Evolutionary conservation across 1,140 invertebrate species (phyloP).

Genomic region (Cotesia typhae): DNA sequence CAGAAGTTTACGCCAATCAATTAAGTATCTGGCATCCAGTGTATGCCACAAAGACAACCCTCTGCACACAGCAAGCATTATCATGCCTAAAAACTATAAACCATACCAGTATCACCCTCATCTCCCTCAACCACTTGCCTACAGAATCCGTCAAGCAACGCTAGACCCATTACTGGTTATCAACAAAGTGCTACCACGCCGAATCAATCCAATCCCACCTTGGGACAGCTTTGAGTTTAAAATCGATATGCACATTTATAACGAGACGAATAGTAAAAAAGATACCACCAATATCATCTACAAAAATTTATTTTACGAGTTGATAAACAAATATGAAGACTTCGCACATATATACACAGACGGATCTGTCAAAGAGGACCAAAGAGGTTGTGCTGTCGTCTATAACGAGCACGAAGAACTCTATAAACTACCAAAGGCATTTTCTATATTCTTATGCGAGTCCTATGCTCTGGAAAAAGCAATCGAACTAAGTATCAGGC

Average conservation of each 20-base stretch:
- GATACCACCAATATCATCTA: conserved; percentile 13
- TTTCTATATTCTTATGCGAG: conserved; percentile 31
- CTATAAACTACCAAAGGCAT: conserved; percentile 19
- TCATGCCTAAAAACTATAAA: background rate
- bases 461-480: conserved; percentile 18
- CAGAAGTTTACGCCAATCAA: background rate
- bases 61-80: background rate
- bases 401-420: conserved; percentile 9
- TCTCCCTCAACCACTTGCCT: conserved; percentile 19
- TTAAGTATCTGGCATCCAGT: background rate
- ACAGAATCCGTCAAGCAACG: conserved; percentile 1
- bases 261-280: conserved; percentile 9
- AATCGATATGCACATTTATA: conserved; percentile 24
- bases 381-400: conserved; percentile 26
- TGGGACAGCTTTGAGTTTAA: conserved; percentile 15
- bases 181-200: background rate
- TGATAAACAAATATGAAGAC: conserved; percentile 25
- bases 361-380: conserved; percentile 16
- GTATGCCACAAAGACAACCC: background rate
- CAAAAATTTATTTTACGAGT: conserved; percentile 15
- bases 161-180: background rate
- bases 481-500: conserved; percentile 6
- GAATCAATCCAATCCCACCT: conserved; percentile 23
- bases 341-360: conserved; percentile 30
- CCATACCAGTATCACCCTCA: background rate